A percentile compares a stretch with the other conserved stretches of the same genome.
These are phyloP conservation scores for Halcyon malimbica DNA, from an alignment of 2,113 vertebrate species.

Conservation along the genomic window DNA sequence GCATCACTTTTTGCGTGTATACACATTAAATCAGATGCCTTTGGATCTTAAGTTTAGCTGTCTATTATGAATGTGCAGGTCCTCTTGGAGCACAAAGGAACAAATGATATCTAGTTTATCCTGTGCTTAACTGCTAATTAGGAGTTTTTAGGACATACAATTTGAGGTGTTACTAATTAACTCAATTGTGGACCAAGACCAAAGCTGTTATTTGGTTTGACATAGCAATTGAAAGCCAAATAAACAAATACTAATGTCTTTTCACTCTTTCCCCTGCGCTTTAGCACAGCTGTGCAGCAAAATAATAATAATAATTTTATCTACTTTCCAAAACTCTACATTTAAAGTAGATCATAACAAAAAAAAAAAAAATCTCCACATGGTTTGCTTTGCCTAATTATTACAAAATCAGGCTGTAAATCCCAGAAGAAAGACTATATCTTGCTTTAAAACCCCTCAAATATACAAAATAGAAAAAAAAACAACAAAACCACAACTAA, in stretches of 20 bases:
- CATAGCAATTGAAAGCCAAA: conserved; percentile 55
- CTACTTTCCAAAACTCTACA: conserved; percentile 66
- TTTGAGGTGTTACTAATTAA: conserved; percentile 65
- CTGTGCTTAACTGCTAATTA: conserved; percentile 19
- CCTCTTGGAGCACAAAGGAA: conserved; percentile 17
- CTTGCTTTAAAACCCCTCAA: not conserved
- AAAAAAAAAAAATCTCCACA: conserved; percentile 10
- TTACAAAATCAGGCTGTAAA: conserved; percentile 19
- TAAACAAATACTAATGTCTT: conserved; percentile 44
- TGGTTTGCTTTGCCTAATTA: conserved; percentile 51
- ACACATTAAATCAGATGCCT: not conserved
- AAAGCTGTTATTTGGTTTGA: conserved; percentile 66
- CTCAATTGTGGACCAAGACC: conserved; percentile 52
- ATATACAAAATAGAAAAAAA: not conserved
- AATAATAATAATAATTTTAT: conserved; percentile 76
- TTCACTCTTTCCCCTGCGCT: not conserved
- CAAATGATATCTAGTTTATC: conserved; percentile 24
- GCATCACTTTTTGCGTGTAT: not conserved
- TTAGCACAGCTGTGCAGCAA: conserved; percentile 69
- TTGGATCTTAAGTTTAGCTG: not conserved
- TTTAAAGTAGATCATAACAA: conserved; percentile 58
- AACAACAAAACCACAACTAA: not conserved
- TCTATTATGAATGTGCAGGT: not conserved
- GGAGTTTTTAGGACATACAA: conserved; percentile 26
- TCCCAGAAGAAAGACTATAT: conserved; percentile 1